phyloP scores from a whole-genome alignment of 1,140 invertebrate species.

The Pseudomyrmex concolor region DNA sequence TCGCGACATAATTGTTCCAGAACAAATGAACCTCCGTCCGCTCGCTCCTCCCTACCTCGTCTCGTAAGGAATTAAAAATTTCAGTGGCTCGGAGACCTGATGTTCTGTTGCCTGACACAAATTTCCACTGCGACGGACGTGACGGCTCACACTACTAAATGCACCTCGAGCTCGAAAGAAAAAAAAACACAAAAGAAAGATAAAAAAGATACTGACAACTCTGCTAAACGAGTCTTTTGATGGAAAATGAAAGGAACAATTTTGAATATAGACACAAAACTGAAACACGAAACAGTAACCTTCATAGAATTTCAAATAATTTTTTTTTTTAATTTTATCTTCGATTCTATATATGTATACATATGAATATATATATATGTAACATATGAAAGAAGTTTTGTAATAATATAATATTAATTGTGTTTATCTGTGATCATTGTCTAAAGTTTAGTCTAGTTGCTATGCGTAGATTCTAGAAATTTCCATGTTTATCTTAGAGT shows the following conservation, averaged over 20 bases:
- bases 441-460: no score
- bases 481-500: no score
- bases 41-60: conserved; percentile 24
- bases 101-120: conserved; percentile 56
- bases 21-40: conserved; percentile 57
- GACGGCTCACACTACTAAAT: conserved; percentile 31
- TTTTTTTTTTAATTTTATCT: no score
- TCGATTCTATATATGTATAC: neutral
- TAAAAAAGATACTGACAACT: neutral
- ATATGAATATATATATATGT: neutral
- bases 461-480: no score
- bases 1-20: conserved; percentile 58
- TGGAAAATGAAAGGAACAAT: conserved; percentile 34
- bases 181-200: neutral
- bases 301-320: conserved; percentile 19
- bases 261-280: neutral
- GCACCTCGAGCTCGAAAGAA: neutral
- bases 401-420: neutral
- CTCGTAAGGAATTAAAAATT: conserved; percentile 69
- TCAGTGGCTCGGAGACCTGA: conserved; percentile 38
- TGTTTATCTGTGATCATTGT: no score
- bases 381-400: neutral
- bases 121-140: conserved; percentile 55
- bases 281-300: no score
- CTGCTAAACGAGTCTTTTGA: conserved; percentile 48